Base-by-base conservation (phyloP, 1,140 invertebrate species). In the Panagrolaimus sp. region DNA sequence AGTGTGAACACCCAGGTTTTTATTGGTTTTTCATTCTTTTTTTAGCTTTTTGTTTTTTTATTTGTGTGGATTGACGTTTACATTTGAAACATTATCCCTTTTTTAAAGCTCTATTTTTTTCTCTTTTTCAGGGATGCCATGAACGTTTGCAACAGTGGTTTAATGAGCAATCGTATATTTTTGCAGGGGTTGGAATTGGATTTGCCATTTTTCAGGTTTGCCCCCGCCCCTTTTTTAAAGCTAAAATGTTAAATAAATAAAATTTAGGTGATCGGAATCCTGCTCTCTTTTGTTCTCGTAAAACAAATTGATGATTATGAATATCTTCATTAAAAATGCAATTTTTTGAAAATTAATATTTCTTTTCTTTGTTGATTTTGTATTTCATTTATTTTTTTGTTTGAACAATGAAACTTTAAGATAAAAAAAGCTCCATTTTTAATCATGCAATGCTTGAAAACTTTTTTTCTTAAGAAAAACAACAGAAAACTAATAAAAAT, bases 1-100 rank as follows among this genome's bases (percentile, higher is more conserved):
- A 70, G 72, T 24, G 82, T 82, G 3, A 67, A 81, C 32, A 58
- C 17, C 28, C 21, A 58, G 52, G 52, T 58, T 21, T 58, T 21
- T 26, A 12, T 58, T 58, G 12, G 3, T 58, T 58, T 21, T 12
- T 58, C 14, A n/a, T 58, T 1, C 17, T 48, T 9, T 55, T 24
- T 10, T 58, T 26, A 58, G 21, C 21, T 21, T 24, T 7, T 7
- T 14, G 21, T 15, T 15, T 52, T 26, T 1, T n/a, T 58, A 58
- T 2, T 24, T 28, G 32, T 38, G 2, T 38, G 32, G 7, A 38
- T 38, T 38, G 32, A 38, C 32, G 32, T 38, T 38, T 38, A 38
- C 32, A 38, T 38, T 38, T 38, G 2, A 38, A 38, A 38, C 7
- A 7, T 38, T 38, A 38, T 38, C 7, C 32, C 32, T 38, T 38